Evolutionary conservation across 2,888 invertebrate species (phyloP).

Genomic region (Abscondita cerata): DNA sequence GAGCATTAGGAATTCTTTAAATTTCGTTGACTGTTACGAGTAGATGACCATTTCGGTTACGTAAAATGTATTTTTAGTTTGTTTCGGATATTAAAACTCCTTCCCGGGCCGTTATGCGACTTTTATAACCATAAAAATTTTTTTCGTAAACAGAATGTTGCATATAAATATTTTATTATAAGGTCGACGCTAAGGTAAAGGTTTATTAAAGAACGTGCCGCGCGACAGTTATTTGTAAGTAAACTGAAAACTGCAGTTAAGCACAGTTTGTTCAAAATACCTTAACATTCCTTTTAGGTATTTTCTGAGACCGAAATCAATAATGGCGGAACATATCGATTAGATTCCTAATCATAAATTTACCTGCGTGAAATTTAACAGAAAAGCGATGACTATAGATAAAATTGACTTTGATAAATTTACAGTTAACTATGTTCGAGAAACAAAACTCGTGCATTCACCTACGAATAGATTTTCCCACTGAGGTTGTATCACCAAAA

Average conservation of each 20-base stretch:
- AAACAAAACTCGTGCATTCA: not conserved
- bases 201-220: not conserved
- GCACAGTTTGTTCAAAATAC: too few species aligned
- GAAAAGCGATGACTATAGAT: conserved; percentile 6
- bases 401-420: conserved; percentile 2
- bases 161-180: not conserved
- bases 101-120: conserved; percentile 1
- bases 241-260: too few species aligned
- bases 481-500: not conserved
- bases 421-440: conserved; percentile 5
- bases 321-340: too few species aligned
- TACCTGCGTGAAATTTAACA: too few species aligned
- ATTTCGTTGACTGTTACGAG: too few species aligned
- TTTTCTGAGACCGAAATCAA: too few species aligned
- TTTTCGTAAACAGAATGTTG: not conserved
- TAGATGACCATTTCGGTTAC: not conserved
- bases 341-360: too few species aligned
- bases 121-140: not conserved
- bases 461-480: not conserved
- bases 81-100: too few species aligned
- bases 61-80: not conserved
- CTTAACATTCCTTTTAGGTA: too few species aligned
- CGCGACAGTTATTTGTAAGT: not conserved
- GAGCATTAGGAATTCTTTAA: too few species aligned
- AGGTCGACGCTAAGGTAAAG: not conserved